phyloP scores from a whole-genome alignment of 1,140 invertebrate genomes.

The Drosophila setifemur region DNA sequence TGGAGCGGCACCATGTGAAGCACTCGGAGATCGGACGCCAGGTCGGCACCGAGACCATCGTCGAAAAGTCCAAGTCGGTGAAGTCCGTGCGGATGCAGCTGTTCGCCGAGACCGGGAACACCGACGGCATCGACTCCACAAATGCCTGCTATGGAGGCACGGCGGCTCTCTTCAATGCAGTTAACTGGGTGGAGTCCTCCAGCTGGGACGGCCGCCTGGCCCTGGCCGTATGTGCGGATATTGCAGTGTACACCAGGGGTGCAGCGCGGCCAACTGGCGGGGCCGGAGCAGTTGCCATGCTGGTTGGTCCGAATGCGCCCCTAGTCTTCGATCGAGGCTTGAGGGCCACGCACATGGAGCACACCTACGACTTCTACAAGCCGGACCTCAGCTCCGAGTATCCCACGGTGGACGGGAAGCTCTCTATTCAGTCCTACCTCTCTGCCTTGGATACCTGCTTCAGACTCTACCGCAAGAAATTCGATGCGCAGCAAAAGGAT shows the following conservation, averaged over 20 bases:
- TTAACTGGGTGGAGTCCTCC: conserved; percentile 98
- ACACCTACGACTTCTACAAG: conserved; percentile 99
- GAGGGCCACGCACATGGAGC: conserved; percentile 93
- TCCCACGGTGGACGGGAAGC: conserved; percentile 96
- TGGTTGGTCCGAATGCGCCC: conserved; percentile 96
- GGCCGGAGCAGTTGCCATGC: conserved; percentile 98
- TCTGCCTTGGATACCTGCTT: conserved; percentile 97
- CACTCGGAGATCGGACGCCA: conserved; percentile 93
- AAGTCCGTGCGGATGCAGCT: conserved; percentile 98
- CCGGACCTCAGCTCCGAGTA: conserved; percentile 97
- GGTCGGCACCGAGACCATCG: conserved; percentile 98
- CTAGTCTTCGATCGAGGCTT: conserved; percentile 94
- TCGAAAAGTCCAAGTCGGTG: conserved; percentile 99
- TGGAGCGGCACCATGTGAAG: conserved; percentile 89
- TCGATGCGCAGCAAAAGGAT: conserved; percentile 83
- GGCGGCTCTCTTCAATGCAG: conserved; percentile 96
- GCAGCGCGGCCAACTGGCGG: conserved; percentile 98
- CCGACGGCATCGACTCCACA: conserved; percentile 97
- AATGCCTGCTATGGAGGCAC: conserved; percentile 99
- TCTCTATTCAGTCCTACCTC: conserved; percentile 97
- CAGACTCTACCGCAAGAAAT: conserved; percentile 91
- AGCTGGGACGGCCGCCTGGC: conserved; percentile 97
- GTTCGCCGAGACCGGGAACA: conserved; percentile 93
- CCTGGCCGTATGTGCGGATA: conserved; percentile 96
- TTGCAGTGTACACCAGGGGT: conserved; percentile 97